Conservation (phyloP, 53 echinoderm and acorn worm species). For the Paracentrotus lividus region DNA sequence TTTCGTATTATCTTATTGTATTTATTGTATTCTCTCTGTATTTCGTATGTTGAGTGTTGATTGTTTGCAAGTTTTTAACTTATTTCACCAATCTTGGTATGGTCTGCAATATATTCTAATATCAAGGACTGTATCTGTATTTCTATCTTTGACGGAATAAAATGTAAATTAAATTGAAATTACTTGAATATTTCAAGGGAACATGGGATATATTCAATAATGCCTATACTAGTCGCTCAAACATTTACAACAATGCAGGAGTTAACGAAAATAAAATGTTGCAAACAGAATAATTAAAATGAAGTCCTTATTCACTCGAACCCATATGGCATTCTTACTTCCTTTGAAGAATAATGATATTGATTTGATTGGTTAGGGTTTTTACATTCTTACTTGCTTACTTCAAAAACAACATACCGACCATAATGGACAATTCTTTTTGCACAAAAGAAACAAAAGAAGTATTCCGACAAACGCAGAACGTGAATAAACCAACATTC, state of each 20-base stretch:
- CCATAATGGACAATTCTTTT: slow-evolving; percentile 20
- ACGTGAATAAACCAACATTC: neutral
- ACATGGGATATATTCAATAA: neutral
- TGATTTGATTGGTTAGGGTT: slow-evolving; percentile 38
- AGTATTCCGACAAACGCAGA: neutral
- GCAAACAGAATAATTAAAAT: neutral
- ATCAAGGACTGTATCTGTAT: no score
- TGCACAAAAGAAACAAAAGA: slow-evolving; percentile 14
- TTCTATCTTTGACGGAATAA: no score
- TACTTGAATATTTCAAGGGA: neutral
- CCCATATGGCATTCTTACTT: neutral
- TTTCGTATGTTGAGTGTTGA: no score
- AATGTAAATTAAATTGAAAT: neutral
- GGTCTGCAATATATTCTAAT: neutral
- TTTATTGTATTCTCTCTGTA: no score
- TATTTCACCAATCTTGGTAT: neutral
- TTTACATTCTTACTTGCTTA: neutral
- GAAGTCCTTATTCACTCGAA: neutral
- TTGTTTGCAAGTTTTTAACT: neutral
- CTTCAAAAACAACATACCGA: slow-evolving; percentile 43
- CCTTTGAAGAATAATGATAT: neutral
- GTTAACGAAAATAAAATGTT: neutral
- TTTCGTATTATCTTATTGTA: no score
- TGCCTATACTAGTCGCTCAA: neutral
- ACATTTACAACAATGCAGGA: neutral